Evolutionary conservation across 1,140 invertebrate genomes (phyloP).

Genomic region (Cotesia vestalis): DNA sequence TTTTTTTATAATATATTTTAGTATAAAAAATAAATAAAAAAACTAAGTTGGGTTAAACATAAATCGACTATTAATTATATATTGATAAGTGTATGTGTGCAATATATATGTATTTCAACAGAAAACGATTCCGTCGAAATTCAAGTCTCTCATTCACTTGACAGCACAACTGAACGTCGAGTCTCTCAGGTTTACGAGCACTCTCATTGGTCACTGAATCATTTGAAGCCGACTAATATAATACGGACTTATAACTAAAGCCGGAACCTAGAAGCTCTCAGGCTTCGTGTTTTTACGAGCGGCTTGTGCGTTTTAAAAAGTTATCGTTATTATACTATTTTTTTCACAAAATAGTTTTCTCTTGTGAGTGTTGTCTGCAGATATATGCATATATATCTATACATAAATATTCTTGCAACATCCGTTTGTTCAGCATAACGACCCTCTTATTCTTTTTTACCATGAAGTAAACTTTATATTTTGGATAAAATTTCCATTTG

Average conservation of each 20-base stretch:
- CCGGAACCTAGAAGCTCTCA: constrained; percentile 58
- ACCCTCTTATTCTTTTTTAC: constrained; percentile 10
- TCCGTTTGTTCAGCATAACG: constrained; percentile 9
- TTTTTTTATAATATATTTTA: no score
- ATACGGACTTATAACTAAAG: constrained; percentile 66
- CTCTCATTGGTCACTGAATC: constrained; percentile 54
- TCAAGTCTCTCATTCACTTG: constrained; percentile 62
- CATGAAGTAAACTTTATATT: background rate
- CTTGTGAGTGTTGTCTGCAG: background rate
- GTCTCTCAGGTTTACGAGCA: constrained; percentile 62
- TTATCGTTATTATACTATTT: constrained; percentile 62
- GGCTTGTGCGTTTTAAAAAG: constrained; percentile 60
- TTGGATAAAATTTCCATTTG: no score
- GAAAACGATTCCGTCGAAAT: constrained; percentile 46
- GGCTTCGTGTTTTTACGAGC: constrained; percentile 61
- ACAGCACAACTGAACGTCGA: constrained; percentile 65
- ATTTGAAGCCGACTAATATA: constrained; percentile 63
- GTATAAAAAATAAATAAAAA: no score
- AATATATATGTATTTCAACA: constrained; percentile 2
- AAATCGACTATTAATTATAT: background rate
- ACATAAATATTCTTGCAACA: constrained; percentile 12
- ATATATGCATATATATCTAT: constrained; percentile 21
- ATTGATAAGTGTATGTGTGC: constrained; percentile 4
- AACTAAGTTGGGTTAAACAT: no score
- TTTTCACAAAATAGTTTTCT: constrained; percentile 56